phyloP scores from a whole-genome alignment of 2,113 vertebrate genomes.

The Sialia sialis region DNA sequence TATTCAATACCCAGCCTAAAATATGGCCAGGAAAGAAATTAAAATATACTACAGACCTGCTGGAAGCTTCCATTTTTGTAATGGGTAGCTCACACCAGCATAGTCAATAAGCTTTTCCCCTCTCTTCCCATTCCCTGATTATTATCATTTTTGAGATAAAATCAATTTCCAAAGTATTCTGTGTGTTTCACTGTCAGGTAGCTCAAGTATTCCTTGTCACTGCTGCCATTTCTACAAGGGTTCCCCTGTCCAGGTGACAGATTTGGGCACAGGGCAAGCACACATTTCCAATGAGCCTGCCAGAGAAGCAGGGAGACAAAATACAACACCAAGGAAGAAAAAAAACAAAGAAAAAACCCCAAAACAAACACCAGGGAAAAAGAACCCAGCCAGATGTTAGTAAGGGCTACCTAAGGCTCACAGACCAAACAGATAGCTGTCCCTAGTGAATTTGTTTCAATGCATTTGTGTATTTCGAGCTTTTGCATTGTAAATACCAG shows the following conservation, averaged over 20 bases:
- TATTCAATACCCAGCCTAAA: constrained; percentile 49
- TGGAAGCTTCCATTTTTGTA: neutral
- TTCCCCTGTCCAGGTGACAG: neutral
- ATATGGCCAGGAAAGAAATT: neutral
- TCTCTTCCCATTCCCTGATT: neutral
- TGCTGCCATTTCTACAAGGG: neutral
- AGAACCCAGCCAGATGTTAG: neutral
- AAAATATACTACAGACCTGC: constrained; percentile 25
- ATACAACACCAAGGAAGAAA: neutral
- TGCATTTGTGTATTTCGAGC: constrained; percentile 26
- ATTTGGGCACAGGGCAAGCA: neutral
- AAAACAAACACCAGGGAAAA: neutral
- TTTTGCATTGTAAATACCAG: constrained; percentile 1
- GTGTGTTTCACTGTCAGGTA: neutral
- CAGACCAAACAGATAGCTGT: neutral
- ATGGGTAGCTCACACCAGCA: neutral
- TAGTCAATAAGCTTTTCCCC: neutral
- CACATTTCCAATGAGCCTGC: neutral
- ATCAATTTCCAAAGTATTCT: neutral
- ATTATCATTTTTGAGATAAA: constrained; percentile 10
- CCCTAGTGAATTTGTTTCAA: constrained; percentile 35
- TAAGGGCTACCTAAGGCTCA: constrained; percentile 12
- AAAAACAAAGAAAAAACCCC: rapidly evolving
- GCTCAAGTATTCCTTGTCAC: neutral
- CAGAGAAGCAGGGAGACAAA: neutral